These are phyloP conservation scores for Tridacna gigas DNA, from an alignment of 2,888 invertebrate species.

Conservation along the genomic window DNA sequence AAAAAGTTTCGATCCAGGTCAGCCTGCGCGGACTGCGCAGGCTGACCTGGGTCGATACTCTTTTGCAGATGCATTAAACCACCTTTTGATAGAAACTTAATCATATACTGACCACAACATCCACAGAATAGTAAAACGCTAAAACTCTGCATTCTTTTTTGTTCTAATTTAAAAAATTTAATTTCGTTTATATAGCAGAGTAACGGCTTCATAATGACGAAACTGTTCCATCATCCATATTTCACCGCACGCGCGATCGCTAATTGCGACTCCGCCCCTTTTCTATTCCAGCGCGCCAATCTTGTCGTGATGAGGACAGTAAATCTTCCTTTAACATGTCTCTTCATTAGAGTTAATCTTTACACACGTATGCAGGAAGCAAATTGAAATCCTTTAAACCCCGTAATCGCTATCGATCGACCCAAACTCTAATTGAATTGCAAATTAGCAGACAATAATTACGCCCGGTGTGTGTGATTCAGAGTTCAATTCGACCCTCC, in stretches of 20 bases:
- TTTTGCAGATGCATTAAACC: no score
- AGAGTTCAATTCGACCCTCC: conserved; percentile 45
- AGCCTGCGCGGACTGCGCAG: no score
- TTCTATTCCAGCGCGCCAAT: conserved; percentile 41
- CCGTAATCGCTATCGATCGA: conserved; percentile 55
- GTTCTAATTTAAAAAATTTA: no score
- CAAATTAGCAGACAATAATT: conserved; percentile 60
- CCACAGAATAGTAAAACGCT: no score
- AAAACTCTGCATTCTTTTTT: no score
- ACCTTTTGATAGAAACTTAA: no score
- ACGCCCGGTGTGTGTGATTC: conserved; percentile 42
- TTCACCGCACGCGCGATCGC: conserved; percentile 48
- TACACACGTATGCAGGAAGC: conserved; percentile 55
- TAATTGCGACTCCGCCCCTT: conserved; percentile 52
- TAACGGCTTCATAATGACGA: not conserved
- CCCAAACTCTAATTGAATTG: conserved; percentile 58
- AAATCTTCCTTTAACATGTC: conserved; percentile 41
- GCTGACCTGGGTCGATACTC: no score
- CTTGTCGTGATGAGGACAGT: conserved; percentile 29
- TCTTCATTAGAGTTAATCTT: conserved; percentile 55
- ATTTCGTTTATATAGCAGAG: no score
- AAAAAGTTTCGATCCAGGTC: no score
- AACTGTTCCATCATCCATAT: conserved; percentile 39
- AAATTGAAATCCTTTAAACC: conserved; percentile 59
- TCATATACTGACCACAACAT: no score